Evolutionary conservation across 2,797 vertebrate genomes (phyloP).

Genomic region (Sibirionetta formosa): DNA sequence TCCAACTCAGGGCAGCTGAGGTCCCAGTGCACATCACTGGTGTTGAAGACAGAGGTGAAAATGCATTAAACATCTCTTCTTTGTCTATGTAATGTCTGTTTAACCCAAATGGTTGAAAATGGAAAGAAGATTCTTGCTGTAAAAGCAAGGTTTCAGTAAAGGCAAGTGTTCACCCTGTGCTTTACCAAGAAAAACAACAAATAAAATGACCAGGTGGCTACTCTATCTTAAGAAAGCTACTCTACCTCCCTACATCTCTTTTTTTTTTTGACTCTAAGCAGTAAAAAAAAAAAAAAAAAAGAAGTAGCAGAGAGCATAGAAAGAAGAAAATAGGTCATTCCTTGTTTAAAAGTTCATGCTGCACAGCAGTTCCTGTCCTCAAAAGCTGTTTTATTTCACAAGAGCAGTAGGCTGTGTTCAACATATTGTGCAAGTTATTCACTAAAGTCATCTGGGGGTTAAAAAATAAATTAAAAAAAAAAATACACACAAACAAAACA

Average conservation of each 20-base stretch:
- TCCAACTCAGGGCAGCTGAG: too few species aligned
- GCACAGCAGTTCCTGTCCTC: not conserved
- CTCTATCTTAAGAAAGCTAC: conserved; percentile 11
- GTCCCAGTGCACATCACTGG: too few species aligned
- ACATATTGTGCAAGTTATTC: not conserved
- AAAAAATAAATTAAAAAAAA: not conserved
- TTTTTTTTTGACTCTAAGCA: not conserved
- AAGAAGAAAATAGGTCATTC: conserved; percentile 43
- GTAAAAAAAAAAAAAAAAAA: not conserved
- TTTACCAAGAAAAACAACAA: not conserved
- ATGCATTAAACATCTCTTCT: too few species aligned
- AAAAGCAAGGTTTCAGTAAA: not conserved
- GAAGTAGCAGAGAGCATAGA: not conserved
- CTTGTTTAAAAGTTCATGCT: conserved; percentile 48
- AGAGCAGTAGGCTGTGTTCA: not conserved
- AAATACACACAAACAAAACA: not conserved
- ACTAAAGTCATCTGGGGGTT: not conserved
- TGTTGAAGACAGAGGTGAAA: too few species aligned
- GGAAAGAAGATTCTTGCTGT: not conserved
- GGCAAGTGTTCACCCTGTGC: not conserved
- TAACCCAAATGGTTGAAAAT: not conserved
- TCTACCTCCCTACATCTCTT: not conserved
- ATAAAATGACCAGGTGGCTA: not conserved
- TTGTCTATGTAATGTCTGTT: not conserved
- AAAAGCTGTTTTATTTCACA: conserved; percentile 41